Conservation (phyloP, 2,888 invertebrate genomes). For the Mimas tiliae region DNA sequence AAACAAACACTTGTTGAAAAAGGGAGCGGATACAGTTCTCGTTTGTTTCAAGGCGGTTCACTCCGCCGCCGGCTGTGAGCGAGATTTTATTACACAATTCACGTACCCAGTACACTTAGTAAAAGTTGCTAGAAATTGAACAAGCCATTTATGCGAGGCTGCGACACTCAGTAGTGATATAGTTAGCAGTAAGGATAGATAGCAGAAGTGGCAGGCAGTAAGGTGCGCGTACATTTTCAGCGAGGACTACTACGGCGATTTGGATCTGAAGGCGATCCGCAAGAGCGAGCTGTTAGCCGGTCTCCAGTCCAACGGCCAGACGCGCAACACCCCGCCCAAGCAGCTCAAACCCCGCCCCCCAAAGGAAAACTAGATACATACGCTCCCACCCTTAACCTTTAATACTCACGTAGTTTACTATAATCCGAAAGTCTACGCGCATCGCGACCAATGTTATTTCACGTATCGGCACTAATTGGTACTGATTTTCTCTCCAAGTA, state of each 20-base stretch:
- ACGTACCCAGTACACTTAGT: slow-evolving; percentile 59
- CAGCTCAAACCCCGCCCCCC: slow-evolving; percentile 84
- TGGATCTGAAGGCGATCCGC: slow-evolving; percentile 97
- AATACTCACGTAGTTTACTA: slow-evolving; percentile 75
- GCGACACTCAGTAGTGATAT: slow-evolving; percentile 46
- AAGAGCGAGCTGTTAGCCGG: slow-evolving; percentile 96
- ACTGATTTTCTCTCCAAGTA: slow-evolving; percentile 37
- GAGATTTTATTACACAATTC: slow-evolving; percentile 77
- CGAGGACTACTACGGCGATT: slow-evolving; percentile 98
- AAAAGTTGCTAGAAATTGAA: slow-evolving; percentile 73
- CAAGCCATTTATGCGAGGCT: slow-evolving; percentile 56
- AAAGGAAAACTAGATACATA: slow-evolving; percentile 77
- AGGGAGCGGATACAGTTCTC: slow-evolving; percentile 73
- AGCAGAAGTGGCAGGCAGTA: slow-evolving; percentile 73
- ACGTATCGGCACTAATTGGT: slow-evolving; percentile 44
- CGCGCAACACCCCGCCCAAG: slow-evolving; percentile 72
- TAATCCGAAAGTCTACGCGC: slow-evolving; percentile 56
- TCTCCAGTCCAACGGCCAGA: slow-evolving; percentile 86
- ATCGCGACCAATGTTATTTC: slow-evolving; percentile 54
- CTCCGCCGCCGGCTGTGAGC: slow-evolving; percentile 62
- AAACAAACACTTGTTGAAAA: slow-evolving; percentile 65
- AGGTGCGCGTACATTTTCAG: slow-evolving; percentile 87
- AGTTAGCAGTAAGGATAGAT: slow-evolving; percentile 58
- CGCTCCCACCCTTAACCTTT: slow-evolving; percentile 63
- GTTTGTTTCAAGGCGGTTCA: slow-evolving; percentile 78